phyloP scores from a whole-genome alignment of 1,140 invertebrate genomes.

The Tyrophagus putrescentiae region DNA sequence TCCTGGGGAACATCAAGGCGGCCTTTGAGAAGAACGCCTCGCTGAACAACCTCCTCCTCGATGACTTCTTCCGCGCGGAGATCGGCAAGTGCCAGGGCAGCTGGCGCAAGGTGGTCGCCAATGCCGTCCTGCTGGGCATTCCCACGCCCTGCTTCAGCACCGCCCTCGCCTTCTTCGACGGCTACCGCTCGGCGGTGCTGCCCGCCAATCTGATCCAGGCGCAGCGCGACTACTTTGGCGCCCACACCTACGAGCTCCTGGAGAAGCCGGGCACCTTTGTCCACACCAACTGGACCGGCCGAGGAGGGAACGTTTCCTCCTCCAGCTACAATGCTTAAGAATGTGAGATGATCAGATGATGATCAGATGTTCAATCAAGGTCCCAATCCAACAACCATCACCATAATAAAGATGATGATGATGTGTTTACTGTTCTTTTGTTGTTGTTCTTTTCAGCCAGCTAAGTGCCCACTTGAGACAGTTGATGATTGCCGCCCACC shows the following conservation, averaged over 20 bases:
- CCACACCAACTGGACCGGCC: constrained; percentile 98
- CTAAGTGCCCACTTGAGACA: neutral
- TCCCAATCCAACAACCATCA: neutral
- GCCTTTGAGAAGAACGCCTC: constrained; percentile 86
- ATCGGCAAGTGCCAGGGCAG: constrained; percentile 56
- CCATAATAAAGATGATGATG: neutral
- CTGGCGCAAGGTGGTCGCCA: constrained; percentile 41
- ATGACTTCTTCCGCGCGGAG: constrained; percentile 80
- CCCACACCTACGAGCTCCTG: constrained; percentile 90
- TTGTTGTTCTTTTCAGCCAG: neutral
- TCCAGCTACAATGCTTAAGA: constrained; percentile 78
- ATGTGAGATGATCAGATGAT: neutral
- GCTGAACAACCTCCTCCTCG: constrained; percentile 75
- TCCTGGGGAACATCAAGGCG: constrained; percentile 89
- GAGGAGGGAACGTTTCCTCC: constrained; percentile 87
- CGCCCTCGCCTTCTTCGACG: constrained; percentile 93
- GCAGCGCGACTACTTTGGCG: constrained; percentile 96
- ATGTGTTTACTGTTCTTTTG: neutral
- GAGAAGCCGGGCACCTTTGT: constrained; percentile 70
- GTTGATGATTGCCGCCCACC: neutral
- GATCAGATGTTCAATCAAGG: neutral
- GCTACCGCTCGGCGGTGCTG: constrained; percentile 60
- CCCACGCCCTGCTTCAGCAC: constrained; percentile 81
- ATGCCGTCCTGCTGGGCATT: constrained; percentile 55
- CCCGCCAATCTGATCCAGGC: constrained; percentile 90